phyloP scores from a whole-genome alignment of 2,797 vertebrate species.

The Zenarchopterus dispar region DNA sequence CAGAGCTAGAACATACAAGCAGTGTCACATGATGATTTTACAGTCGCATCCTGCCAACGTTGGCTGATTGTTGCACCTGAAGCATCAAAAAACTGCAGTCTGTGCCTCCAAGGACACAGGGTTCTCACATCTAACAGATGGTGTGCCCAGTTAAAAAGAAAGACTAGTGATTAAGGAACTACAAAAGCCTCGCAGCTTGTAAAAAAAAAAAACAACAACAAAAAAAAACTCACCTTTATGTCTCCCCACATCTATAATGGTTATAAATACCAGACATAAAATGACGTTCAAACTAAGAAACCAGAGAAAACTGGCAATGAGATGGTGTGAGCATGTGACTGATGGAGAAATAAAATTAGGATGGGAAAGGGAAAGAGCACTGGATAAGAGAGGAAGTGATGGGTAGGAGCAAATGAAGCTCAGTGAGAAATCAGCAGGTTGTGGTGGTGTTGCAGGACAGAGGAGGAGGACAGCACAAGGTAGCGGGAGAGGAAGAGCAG shows the following conservation, averaged over 20 bases:
- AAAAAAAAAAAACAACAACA: no score
- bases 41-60: constrained; percentile 40
- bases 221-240: constrained; percentile 82
- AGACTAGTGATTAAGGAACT: constrained; percentile 5
- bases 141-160: constrained; percentile 37
- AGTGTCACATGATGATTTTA: constrained; percentile 66
- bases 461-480: constrained; percentile 35
- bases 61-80: constrained; percentile 63
- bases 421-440: constrained; percentile 72
- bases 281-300: constrained; percentile 23
- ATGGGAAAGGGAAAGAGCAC: constrained; percentile 27
- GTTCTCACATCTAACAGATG: constrained; percentile 35
- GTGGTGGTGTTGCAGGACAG: constrained; percentile 66
- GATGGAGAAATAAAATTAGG: constrained; percentile 37
- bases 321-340: constrained; percentile 31
- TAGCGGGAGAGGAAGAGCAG: constrained; percentile 43
- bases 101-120: constrained; percentile 57
- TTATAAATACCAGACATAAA: constrained; percentile 47
- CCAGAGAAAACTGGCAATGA: background rate
- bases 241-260: constrained; percentile 56
- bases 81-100: constrained; percentile 48
- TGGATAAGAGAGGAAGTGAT: constrained; percentile 38
- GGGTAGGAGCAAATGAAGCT: constrained; percentile 35
- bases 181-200: constrained; percentile 17
- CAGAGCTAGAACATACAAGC: constrained; percentile 43